Evolutionary conservation across 1,140 invertebrate species (phyloP), one percentile per base, ranked within the genome.

Genomic region (Fopius arisanus): DNA sequence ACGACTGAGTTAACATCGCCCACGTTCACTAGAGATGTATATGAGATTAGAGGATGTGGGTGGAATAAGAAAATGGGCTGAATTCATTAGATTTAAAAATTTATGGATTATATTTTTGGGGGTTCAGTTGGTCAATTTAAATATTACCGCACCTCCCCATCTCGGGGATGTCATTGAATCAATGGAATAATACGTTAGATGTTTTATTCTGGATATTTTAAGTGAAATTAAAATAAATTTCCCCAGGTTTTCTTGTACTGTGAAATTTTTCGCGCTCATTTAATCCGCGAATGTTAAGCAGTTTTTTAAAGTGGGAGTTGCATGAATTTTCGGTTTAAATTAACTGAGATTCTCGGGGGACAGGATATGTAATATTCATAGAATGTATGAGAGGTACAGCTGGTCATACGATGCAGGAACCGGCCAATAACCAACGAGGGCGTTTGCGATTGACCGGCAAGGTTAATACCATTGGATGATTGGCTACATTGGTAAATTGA

Each of bases 401-500:
- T 23, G 16, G 54, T 59, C 26, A 59, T 59, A 67, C 72, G 73
- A 74, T 72, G 79, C 83, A 86, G 85, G 85, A 86, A 86, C 84
- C 79, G 76, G 67, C 80, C 81, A 86, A 87, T 87, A 84, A 84
- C 76, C 14, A 67, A 7, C 31, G 71, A 72, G 71, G 71, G 63
- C 33, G 26, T 63, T 67, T 66, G 66, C 66, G 54, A 79, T 80
- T 85, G 78, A 80, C 72, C 79, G 75, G 79, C 86, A 87, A 87
- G 85, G 86, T 87, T 87, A 87, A 87, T 84, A 78, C 79, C 83
- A 87, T 86, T 84, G 85, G 78, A 86, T 86, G 84, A 88, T 88
- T 88, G 83, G 82, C 81, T 86, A 79, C 80, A 87, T 87, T 86
- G 81, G 82, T 79, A 86, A 86, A 88, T 88, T 87, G 84, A 75